These are phyloP conservation scores for Procapra przewalskii DNA, from an alignment of 2,113 vertebrate species.

Conservation along the genomic window DNA sequence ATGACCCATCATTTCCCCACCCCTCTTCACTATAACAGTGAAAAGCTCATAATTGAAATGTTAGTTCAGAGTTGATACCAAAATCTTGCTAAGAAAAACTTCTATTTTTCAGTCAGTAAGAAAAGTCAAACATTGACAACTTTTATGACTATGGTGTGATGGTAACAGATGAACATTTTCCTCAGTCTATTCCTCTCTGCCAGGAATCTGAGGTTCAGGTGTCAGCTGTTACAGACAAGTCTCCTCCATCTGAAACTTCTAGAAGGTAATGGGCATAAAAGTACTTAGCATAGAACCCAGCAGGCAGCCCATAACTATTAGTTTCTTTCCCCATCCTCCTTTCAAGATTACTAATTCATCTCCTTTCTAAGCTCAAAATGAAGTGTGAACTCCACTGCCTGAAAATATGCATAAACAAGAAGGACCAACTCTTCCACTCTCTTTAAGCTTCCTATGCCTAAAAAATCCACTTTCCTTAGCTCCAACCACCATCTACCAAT, in stretches of 20 bases:
- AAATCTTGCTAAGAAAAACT: slow-evolving; percentile 26
- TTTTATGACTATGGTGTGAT: not conserved
- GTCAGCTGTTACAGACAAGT: not conserved
- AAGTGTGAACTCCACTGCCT: not conserved
- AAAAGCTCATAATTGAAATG: not conserved
- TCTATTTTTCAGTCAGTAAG: not conserved
- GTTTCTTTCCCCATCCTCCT: not conserved
- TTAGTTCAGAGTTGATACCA: not conserved
- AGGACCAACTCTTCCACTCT: not conserved
- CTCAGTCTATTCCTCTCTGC: not conserved
- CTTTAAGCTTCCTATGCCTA: not conserved
- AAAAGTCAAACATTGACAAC: not conserved
- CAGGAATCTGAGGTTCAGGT: not conserved
- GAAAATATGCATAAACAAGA: not conserved
- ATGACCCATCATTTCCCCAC: not conserved
- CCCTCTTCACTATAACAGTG: not conserved
- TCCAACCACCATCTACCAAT: not conserved
- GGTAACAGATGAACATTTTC: not conserved
- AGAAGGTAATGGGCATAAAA: not conserved
- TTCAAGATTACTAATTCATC: not conserved
- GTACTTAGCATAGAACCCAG: not conserved
- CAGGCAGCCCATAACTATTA: not conserved
- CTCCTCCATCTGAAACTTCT: not conserved
- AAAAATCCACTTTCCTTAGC: not conserved
- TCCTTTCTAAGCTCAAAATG: not conserved